These are phyloP conservation scores for Acinonyx jubatus DNA, from an alignment of 2,113 vertebrate species.

Conservation along the genomic window DNA sequence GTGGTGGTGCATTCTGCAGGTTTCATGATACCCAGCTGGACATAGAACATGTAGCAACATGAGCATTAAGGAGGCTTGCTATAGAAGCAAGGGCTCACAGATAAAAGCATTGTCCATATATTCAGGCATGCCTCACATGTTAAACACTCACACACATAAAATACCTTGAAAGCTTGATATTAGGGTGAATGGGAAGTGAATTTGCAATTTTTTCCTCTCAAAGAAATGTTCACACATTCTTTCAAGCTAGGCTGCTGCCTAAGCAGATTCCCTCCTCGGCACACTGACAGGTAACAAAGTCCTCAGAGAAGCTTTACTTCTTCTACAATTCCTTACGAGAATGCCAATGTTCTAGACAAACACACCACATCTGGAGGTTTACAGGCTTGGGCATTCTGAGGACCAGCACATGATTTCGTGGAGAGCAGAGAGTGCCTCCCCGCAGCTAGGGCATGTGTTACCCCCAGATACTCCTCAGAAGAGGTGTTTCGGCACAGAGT, in stretches of 20 bases:
- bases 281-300: neutral
- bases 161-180: neutral
- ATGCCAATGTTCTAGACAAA: neutral
- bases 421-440: too few relatives aligned
- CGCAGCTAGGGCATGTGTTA: fast-evolving
- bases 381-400: neutral
- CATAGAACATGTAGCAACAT: fast-evolving
- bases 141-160: neutral
- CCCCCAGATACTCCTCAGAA: neutral
- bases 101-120: neutral
- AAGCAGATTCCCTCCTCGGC: neutral
- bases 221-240: neutral
- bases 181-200: neutral
- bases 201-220: neutral
- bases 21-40: neutral
- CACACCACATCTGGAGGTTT: neutral
- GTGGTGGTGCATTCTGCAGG: fast-evolving
- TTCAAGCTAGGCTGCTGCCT: neutral
- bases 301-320: neutral
- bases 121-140: neutral
- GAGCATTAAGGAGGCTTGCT: neutral
- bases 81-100: neutral
- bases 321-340: neutral
- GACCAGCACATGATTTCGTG: neutral
- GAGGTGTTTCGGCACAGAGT: neutral